Percentiles rank a stretch among this genome's conserved stretches.
phyloP scores from a whole-genome alignment of 23 tunicate genomes.

The Botrylloides violaceus region DNA sequence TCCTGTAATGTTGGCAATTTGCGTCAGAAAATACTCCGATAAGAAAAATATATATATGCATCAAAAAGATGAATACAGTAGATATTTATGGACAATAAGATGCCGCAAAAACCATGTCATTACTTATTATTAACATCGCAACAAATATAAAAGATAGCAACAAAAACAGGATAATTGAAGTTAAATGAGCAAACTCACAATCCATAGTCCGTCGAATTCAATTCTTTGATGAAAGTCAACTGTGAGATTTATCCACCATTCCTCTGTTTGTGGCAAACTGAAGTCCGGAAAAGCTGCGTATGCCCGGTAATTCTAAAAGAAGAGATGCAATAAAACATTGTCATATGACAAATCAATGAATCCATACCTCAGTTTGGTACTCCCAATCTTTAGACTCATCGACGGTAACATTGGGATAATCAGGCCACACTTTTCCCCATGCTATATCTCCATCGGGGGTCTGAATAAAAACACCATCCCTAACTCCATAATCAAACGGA shows the following conservation, averaged over 20 bases:
- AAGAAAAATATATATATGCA: no score
- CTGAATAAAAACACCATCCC: slow-evolving; percentile 60
- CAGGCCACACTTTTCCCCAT: slow-evolving; percentile 99
- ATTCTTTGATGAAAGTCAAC: slow-evolving; percentile 63
- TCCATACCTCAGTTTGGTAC: slow-evolving; percentile 55
- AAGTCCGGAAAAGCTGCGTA: slow-evolving; percentile 92
- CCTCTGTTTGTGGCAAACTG: slow-evolving; percentile 36
- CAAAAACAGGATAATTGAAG: no score
- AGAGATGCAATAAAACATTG: not conserved
- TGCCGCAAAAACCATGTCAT: no score
- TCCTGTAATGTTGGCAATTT: no score
- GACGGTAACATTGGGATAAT: slow-evolving; percentile 70
- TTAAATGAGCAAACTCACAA: slow-evolving; percentile 81
- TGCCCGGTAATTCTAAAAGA: slow-evolving; percentile 56
- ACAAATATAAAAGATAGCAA: no score
- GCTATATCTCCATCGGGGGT: slow-evolving; percentile 68
- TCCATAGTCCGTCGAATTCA: slow-evolving; percentile 94
- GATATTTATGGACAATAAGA: no score
- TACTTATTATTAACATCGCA: no score
- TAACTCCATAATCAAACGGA: slow-evolving; percentile 60
- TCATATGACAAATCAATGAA: not conserved
- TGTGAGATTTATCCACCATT: slow-evolving; percentile 81
- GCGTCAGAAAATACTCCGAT: no score
- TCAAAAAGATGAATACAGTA: no score
- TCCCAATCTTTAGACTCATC: slow-evolving; percentile 78